phyloP scores from a whole-genome alignment of 2,797 vertebrate species.

The Parauchenoglanis punctatus region DNA sequence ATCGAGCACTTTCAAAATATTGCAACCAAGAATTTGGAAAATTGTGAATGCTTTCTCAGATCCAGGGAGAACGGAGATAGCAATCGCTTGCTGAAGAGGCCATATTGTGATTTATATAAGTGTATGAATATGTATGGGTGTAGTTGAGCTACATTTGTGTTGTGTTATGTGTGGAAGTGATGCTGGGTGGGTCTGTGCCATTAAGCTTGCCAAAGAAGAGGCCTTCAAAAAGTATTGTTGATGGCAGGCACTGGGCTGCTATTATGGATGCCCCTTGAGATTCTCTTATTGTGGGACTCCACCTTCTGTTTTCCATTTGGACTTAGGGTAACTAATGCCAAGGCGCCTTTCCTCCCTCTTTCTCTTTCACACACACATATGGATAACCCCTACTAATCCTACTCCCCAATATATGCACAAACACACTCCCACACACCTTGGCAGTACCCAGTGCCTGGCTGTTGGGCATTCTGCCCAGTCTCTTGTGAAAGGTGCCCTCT shows the following conservation, averaged over 20 bases:
- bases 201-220: slow-evolving; percentile 58
- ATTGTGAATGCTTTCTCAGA: slow-evolving; percentile 10
- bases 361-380: slow-evolving; percentile 53
- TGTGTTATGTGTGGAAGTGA: slow-evolving; percentile 64
- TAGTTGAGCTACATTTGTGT: slow-evolving; percentile 49
- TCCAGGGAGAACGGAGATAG: neutral
- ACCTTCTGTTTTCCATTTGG: slow-evolving; percentile 72
- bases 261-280: slow-evolving; percentile 71
- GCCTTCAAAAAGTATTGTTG: slow-evolving; percentile 69
- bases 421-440: slow-evolving; percentile 39
- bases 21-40: neutral
- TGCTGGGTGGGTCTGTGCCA: slow-evolving; percentile 63
- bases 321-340: slow-evolving; percentile 67
- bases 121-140: slow-evolving; percentile 35
- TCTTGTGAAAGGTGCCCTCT: slow-evolving; percentile 68
- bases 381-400: slow-evolving; percentile 44
- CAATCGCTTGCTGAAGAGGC: slow-evolving; percentile 16
- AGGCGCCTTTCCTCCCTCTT: slow-evolving; percentile 39
- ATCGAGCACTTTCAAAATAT: neutral
- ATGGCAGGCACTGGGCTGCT: slow-evolving; percentile 68
- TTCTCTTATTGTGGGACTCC: slow-evolving; percentile 70
- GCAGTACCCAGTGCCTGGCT: slow-evolving; percentile 58
- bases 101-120: slow-evolving; percentile 41
- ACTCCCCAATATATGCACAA: slow-evolving; percentile 44
- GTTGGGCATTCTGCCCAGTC: slow-evolving; percentile 57